Evolutionary conservation across 1,140 invertebrate species (phyloP), one percentile per base, ranked within the genome.

Genomic region (Chionoecetes opilio): DNA sequence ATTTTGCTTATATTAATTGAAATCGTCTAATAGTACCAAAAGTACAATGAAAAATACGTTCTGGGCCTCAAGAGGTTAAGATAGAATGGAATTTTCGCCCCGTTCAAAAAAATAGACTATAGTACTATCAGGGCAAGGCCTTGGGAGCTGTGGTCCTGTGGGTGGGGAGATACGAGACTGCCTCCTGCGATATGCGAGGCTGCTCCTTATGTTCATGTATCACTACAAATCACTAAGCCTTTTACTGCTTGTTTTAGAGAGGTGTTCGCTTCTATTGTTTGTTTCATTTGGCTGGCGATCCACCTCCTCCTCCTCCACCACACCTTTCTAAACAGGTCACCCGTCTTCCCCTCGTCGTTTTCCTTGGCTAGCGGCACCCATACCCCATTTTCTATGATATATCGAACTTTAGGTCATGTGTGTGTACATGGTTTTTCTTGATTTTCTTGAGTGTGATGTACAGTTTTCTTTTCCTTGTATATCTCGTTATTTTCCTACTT

Each of bases 401-500:
- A 14, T 75, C 11, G 63, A 75, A 75, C 21, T n/a, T n/a, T n/a
- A 75, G 21, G 63, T n/a, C 11, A 17, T 53, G 11, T 53, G 46
- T 53, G 46, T 53, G 46, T 53, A 21, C 21, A 46, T 46, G 41
- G 21, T 75, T 75, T 46, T 75, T 75, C 63, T 5, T 46, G 63
- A n/a, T 75, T 75, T 1, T 75, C n/a, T 26, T 75, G 26, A 75
- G 6, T 21, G 63, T 75, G 21, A n/a, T 75, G 21, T 21, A 75
- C 63, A 5, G 63, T 75, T 37, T 87, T 41, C 31, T 87, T 26
- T 41, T 87, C 31, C 31, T 85, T 9, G 31, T 91, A 88, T 88
- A 21, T 17, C 0, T 88, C 8, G 0, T n/a, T 75, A n/a, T 26
- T n/a, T 75, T n/a, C 63, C 21, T 11, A n/a, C 63, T 26, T 75